Conservation (phyloP, 2,113 vertebrate species). For the Papio anubis region DNA sequence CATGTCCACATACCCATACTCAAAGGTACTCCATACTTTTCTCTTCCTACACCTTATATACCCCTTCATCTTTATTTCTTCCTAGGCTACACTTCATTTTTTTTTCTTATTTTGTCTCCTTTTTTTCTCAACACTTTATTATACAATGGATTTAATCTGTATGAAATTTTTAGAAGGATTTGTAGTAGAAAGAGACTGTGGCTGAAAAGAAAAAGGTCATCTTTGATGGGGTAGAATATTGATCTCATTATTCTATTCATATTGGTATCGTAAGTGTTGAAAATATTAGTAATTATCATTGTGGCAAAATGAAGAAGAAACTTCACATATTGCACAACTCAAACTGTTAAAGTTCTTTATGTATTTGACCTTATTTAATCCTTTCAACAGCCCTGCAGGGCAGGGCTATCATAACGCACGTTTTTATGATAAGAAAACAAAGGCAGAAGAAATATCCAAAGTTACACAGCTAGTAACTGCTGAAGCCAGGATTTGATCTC, state of each 20-base stretch:
- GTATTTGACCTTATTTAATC: not conserved
- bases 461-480: not conserved
- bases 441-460: not conserved
- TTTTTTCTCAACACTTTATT: not conserved
- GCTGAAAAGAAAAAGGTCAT: not conserved
- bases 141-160: not conserved
- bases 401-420: not conserved
- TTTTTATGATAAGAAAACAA: not conserved
- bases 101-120: not conserved
- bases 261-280: not conserved
- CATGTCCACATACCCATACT: accelerated
- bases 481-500: not conserved
- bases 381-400: not conserved
- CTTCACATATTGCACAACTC: not conserved
- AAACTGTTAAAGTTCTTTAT: not conserved
- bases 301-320: not conserved
- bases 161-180: not conserved
- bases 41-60: no score
- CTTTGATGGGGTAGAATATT: not conserved
- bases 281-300: not conserved
- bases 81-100: not conserved
- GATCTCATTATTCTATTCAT: not conserved
- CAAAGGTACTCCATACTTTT: not conserved
- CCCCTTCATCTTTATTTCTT: not conserved
- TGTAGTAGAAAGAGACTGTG: not conserved